Evolutionary conservation across 1,140 invertebrate genomes (phyloP).

Genomic region (Nilaparvata lugens): DNA sequence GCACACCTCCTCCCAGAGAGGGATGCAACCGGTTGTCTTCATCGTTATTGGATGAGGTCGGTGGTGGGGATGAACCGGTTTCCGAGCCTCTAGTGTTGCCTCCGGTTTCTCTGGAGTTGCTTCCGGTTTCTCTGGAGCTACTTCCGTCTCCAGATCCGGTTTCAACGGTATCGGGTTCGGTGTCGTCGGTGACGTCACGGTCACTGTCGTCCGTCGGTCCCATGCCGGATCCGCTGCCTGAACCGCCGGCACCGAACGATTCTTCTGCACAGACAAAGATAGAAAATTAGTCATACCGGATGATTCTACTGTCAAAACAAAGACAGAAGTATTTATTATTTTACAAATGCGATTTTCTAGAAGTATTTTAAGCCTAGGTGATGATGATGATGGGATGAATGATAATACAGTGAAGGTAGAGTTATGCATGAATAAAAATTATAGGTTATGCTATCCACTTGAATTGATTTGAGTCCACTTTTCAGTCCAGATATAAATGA

Average conservation of each 20-base stretch:
- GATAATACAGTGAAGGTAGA: no score
- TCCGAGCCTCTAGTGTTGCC: no score
- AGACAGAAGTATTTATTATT: no score
- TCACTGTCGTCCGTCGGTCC: slow-evolving; percentile 20
- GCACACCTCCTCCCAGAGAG: not conserved
- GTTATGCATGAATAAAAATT: no score
- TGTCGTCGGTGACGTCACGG: not conserved
- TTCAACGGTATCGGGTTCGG: slow-evolving; percentile 31
- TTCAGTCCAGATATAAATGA: not conserved
- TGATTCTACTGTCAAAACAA: no score
- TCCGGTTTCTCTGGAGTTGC: slow-evolving; percentile 24
- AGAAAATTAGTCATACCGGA: not conserved
- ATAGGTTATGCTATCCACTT: no score
- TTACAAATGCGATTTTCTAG: no score
- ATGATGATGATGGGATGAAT: no score
- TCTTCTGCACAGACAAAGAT: slow-evolving; percentile 37
- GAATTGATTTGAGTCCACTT: no score
- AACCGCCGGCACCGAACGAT: slow-evolving; percentile 37
- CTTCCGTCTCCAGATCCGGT: slow-evolving; percentile 34
- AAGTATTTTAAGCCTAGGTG: no score
- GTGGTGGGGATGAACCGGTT: slow-evolving; percentile 34
- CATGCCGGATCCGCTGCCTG: slow-evolving; percentile 43
- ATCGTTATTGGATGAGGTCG: slow-evolving; percentile 16
- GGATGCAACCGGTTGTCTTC: slow-evolving; percentile 21
- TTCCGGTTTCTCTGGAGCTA: slow-evolving; percentile 23